Percentiles rank a stretch among this genome's conserved stretches.
Evolutionary conservation across 30 jellyfish, hydroid and myxozoan genomes (phyloP).

Genomic region (Calvadosia cruxmelitensis): DNA sequence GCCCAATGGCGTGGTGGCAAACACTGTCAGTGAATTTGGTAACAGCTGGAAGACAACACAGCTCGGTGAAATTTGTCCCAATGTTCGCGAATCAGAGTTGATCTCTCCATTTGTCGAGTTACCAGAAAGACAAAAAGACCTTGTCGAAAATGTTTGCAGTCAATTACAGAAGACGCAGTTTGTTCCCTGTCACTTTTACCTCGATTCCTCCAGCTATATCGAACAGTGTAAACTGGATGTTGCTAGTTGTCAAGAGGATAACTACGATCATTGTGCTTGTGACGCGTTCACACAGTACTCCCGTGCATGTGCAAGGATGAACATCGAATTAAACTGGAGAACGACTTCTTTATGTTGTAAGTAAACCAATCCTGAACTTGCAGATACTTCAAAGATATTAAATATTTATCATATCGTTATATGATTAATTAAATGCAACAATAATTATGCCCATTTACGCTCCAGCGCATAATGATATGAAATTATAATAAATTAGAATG

Average conservation of each 20-base stretch:
- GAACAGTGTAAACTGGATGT: slow-evolving; percentile 46
- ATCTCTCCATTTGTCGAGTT: slow-evolving; percentile 4
- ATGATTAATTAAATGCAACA: too few species aligned
- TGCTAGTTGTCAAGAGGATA: slow-evolving; percentile 16
- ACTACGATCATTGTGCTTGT: slow-evolving; percentile 29
- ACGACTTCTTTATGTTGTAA: slow-evolving; percentile 37
- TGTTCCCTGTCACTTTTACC: slow-evolving; percentile 19
- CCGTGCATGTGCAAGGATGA: slow-evolving; percentile 39
- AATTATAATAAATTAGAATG: too few species aligned
- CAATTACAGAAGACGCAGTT: slow-evolving; percentile 6
- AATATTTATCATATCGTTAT: too few species aligned
- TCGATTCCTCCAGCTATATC: slow-evolving; percentile 9
- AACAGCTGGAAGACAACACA: slow-evolving; percentile 63
- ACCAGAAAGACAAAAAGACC: not conserved
- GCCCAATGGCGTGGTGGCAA: slow-evolving; percentile 11
- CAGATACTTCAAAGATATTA: too few species aligned
- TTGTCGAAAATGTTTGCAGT: slow-evolving; percentile 20
- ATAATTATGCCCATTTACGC: too few species aligned
- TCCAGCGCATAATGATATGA: too few species aligned
- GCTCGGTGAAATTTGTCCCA: slow-evolving; percentile 34
- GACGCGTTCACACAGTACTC: slow-evolving; percentile 53
- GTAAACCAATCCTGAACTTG: too few species aligned
- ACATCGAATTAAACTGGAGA: slow-evolving; percentile 40
- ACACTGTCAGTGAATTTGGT: slow-evolving; percentile 23
- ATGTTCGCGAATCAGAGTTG: not conserved